Evolutionary conservation across 2,113 vertebrate genomes (phyloP).

Genomic region (Odocoileus hemionus): DNA sequence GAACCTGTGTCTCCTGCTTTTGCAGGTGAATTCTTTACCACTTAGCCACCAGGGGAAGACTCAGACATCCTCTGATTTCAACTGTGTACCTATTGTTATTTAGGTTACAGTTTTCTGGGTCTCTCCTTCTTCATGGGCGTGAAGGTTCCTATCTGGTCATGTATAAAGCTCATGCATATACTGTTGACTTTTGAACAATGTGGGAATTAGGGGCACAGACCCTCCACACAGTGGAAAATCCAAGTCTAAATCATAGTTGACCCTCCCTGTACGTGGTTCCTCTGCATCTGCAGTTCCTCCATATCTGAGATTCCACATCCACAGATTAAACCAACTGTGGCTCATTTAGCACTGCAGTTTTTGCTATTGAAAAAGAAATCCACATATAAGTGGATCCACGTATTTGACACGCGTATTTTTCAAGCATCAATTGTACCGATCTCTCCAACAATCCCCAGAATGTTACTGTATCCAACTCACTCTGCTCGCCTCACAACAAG

Average conservation of each 20-base stretch:
- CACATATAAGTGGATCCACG: background rate
- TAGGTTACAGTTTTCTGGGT: background rate
- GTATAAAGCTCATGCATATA: background rate
- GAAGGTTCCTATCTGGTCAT: background rate
- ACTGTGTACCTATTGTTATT: background rate
- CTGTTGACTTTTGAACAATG: background rate
- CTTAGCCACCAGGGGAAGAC: background rate
- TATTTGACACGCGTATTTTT: rapidly evolving
- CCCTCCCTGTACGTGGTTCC: background rate
- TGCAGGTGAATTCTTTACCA: background rate
- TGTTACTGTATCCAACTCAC: background rate
- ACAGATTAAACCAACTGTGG: background rate
- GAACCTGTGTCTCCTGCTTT: background rate
- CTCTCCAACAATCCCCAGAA: background rate
- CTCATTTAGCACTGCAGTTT: background rate
- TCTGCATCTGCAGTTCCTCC: background rate
- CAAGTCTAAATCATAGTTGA: background rate
- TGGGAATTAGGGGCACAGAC: background rate
- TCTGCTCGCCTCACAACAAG: background rate
- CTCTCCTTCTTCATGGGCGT: background rate
- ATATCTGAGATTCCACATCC: background rate
- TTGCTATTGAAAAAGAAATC: background rate
- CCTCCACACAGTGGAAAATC: background rate
- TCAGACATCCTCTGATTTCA: background rate
- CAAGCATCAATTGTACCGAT: background rate